Conservation (phyloP, 2,113 vertebrate species). For the Oryzias melastigma region DNA sequence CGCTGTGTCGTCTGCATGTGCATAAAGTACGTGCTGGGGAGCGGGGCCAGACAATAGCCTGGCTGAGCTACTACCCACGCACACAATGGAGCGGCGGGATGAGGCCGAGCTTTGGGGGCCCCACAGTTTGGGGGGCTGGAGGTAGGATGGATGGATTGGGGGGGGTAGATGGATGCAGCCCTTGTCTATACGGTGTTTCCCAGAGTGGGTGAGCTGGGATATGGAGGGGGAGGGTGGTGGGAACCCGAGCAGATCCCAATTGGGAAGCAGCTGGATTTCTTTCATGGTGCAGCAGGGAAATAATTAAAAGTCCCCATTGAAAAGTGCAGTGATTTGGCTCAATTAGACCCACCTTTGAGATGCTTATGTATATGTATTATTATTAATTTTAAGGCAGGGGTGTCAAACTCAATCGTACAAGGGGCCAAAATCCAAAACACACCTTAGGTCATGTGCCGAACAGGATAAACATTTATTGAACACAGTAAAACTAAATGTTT, state of each 20-base stretch:
- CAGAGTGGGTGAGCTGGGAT: slow-evolving; percentile 55
- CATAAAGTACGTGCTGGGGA: slow-evolving; percentile 75
- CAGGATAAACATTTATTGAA: no score
- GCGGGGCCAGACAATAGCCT: slow-evolving; percentile 72
- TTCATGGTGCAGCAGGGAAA: slow-evolving; percentile 74
- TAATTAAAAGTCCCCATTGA: slow-evolving; percentile 76
- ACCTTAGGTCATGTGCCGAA: no score
- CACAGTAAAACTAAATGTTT: no score
- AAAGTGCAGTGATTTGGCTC: slow-evolving; percentile 69
- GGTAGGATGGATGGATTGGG: slow-evolving; percentile 49
- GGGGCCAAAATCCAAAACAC: no score
- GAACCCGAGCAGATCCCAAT: slow-evolving; percentile 71
- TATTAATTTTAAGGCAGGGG: no score
- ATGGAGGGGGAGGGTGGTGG: slow-evolving; percentile 72
- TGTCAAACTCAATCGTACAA: no score
- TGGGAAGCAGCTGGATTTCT: slow-evolving; percentile 80
- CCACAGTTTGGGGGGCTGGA: slow-evolving; percentile 56
- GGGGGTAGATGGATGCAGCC: slow-evolving; percentile 61
- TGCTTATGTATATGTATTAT: slow-evolving; percentile 25
- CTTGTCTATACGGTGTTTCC: slow-evolving; percentile 67
- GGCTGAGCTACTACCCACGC: slow-evolving; percentile 73
- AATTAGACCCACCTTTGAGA: slow-evolving; percentile 55
- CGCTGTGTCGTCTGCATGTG: slow-evolving; percentile 72
- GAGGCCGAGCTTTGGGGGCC: slow-evolving; percentile 67
- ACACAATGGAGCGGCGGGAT: slow-evolving; percentile 77